These are phyloP conservation scores for Rhinogobio ventralis DNA, from an alignment of 2,797 vertebrate species.

Conservation along the genomic window DNA sequence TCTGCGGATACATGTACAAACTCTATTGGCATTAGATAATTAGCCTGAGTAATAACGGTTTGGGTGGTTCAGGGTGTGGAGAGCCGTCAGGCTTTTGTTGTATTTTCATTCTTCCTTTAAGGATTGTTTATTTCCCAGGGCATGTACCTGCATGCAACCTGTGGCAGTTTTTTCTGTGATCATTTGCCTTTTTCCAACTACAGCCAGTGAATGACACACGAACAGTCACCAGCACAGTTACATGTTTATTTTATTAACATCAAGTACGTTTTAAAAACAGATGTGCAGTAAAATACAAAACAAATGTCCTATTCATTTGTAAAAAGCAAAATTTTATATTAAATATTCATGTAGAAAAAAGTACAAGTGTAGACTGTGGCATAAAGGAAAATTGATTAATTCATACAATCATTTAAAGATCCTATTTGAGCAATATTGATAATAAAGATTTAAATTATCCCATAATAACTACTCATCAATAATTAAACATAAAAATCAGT, in stretches of 20 bases:
- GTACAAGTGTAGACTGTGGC: neutral
- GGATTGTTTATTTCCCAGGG: neutral
- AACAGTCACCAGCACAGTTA: neutral
- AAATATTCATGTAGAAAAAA: neutral
- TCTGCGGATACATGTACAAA: neutral
- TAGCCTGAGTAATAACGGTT: neutral
- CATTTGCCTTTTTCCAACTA: neutral
- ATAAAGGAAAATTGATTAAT: neutral
- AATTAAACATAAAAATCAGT: neutral
- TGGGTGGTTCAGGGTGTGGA: constrained; percentile 29
- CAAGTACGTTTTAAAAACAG: neutral
- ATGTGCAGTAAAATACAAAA: neutral
- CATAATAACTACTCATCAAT: neutral
- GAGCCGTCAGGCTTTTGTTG: constrained; percentile 1
- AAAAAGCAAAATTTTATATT: neutral
- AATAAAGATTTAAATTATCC: neutral
- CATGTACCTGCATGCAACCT: neutral
- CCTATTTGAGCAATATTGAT: neutral
- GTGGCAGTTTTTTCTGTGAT: neutral
- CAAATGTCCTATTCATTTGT: neutral
- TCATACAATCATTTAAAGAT: constrained; percentile 1
- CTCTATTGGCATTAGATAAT: neutral
- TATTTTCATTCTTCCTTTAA: neutral
- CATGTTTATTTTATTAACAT: neutral
- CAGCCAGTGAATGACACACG: neutral